Base-by-base conservation (phyloP, 2,113 vertebrate species). In the Poecile atricapillus region DNA sequence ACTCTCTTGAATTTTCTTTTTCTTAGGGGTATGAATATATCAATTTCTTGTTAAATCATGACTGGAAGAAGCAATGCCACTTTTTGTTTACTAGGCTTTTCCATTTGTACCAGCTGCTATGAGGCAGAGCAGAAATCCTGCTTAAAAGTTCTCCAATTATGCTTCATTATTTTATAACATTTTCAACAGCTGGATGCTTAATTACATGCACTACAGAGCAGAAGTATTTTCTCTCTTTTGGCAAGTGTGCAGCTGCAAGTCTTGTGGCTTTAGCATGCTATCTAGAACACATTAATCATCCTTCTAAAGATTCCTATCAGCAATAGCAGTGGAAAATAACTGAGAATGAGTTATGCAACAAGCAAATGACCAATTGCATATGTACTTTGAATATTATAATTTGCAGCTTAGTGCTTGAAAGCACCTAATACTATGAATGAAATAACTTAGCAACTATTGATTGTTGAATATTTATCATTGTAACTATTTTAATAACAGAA, bases 131-230 rank as follows among this genome's bases (percentile, higher is more conserved):
- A 94, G 60, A 92, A 97, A 92, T 83, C 49, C 88, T 96, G 52
- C 53, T 89, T 83, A 84, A 94, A 96, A 96, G 56, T 94, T 95
- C 69, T 92, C 44, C 64, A 95, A 89, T 94, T 96, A 94, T 75
- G 80, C 46, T 84, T 93, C 95, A 93, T 96, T 94, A 95, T 96
- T 96, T 92, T 90, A 52, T 87, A 93, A 83, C 52, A 73, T 87
- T 97, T 95, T 93, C 92, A 96, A 84, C 94, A 96, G 93, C 94
- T 96, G 95, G 92, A 96, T 96, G 80, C 85, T 94, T 97, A 89
- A 96, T 96, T 97, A 90, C 69, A 92, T 62, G 92, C 69, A 20
- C 90, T 75, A 58, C 31, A 71, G 88, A 96, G 88, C 83, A 94
- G 86, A 95, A 97, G 52, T 89, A 68, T 87, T 95, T 88, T 79